Conservation (phyloP, 53 echinoderm and acorn worm species). For the Stichopus horrens region DNA sequence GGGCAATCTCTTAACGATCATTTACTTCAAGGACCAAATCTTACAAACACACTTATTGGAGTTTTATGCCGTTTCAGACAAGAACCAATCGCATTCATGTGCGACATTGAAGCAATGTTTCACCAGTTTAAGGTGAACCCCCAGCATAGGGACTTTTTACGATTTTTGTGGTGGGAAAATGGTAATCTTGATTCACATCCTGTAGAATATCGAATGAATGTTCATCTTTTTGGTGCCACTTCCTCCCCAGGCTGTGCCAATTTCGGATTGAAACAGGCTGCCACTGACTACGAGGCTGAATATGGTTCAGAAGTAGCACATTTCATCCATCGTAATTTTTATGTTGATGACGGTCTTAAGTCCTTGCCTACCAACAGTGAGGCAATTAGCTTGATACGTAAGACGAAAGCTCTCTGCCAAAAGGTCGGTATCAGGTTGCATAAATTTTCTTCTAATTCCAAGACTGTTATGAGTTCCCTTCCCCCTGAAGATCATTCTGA, state of each 20-base stretch:
- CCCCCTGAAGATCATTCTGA: constrained; percentile 46
- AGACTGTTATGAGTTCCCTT: constrained; percentile 53
- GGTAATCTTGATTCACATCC: constrained; percentile 46
- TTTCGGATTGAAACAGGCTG: constrained; percentile 57
- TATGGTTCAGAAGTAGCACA: constrained; percentile 53
- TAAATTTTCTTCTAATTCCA: constrained; percentile 64
- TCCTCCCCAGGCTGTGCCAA: constrained; percentile 68
- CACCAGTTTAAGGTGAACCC: constrained; percentile 57
- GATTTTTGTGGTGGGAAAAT: constrained; percentile 76
- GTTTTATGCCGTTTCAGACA: constrained; percentile 4
- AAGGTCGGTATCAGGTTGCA: constrained; percentile 60
- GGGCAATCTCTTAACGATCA: neutral
- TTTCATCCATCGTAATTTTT: constrained; percentile 62
- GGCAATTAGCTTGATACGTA: constrained; percentile 55
- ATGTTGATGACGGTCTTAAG: constrained; percentile 65
- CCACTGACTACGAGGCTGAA: constrained; percentile 51
- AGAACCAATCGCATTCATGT: constrained; percentile 30
- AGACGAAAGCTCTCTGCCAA: constrained; percentile 55
- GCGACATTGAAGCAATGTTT: constrained; percentile 61
- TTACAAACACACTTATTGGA: constrained; percentile 3
- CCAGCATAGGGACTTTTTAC: constrained; percentile 55
- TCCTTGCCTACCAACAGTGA: constrained; percentile 52
- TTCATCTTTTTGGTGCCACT: constrained; percentile 66
- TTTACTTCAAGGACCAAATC: neutral
- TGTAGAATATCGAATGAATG: constrained; percentile 58